phyloP scores from a whole-genome alignment of 2,797 vertebrate genomes.

The Smutsia gigantea region DNA sequence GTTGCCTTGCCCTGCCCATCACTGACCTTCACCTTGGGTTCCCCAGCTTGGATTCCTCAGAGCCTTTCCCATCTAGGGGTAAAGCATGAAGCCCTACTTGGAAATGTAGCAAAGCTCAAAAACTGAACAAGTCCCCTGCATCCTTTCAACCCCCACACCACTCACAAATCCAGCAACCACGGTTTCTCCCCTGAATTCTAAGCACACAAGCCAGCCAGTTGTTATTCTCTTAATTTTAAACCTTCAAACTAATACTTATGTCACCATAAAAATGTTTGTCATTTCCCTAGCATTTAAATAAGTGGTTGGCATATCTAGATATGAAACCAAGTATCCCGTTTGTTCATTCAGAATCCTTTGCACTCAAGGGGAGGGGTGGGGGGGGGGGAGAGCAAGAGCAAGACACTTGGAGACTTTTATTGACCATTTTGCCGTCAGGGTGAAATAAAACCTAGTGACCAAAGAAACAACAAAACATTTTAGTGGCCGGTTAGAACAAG shows the following conservation, averaged over 20 bases:
- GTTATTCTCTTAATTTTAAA: slow-evolving; percentile 21
- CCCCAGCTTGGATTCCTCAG: not conserved
- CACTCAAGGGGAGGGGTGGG: not conserved
- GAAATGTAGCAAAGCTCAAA: not conserved
- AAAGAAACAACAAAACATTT: slow-evolving; percentile 82
- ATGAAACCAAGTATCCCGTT: not conserved
- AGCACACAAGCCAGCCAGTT: not conserved
- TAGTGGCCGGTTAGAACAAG: slow-evolving; percentile 77
- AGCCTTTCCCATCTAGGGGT: not conserved
- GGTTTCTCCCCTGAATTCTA: not conserved
- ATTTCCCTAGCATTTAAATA: slow-evolving; percentile 65
- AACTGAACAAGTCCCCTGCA: not conserved
- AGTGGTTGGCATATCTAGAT: not conserved
- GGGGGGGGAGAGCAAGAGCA: not conserved
- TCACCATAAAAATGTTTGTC: slow-evolving; percentile 71
- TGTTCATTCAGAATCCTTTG: slow-evolving; percentile 56
- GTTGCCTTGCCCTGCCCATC: not conserved
- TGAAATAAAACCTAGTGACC: slow-evolving; percentile 58
- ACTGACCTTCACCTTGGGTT: not conserved
- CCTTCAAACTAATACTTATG: not conserved
- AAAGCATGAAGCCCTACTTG: not conserved
- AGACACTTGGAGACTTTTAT: not conserved
- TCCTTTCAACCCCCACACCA: not conserved
- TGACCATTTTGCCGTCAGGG: slow-evolving; percentile 48
- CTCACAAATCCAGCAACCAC: not conserved